Conservation (phyloP, 2,888 invertebrate species). For the Chironomus tentans region DNA sequence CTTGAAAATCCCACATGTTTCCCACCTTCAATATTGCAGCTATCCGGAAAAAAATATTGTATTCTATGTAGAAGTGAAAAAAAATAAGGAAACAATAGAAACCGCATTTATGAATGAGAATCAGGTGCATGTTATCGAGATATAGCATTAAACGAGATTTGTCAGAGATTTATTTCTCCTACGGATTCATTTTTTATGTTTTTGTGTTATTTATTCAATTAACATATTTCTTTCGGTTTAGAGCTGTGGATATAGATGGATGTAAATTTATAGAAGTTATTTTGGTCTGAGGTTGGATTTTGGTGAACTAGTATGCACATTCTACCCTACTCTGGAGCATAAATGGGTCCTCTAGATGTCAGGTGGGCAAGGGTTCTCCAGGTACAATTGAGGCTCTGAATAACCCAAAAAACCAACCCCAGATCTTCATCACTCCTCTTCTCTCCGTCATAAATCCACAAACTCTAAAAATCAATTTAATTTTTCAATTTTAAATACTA, state of each 20-base stretch:
- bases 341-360: too few species aligned
- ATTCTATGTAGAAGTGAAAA: neutral
- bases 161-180: slow-evolving; percentile 25
- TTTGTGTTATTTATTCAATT: slow-evolving; percentile 20
- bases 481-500: too few species aligned
- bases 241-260: neutral
- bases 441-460: neutral
- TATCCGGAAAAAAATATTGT: neutral
- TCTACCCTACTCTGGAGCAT: too few species aligned
- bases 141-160: slow-evolving; percentile 27
- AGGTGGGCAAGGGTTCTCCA: too few species aligned
- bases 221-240: slow-evolving; percentile 13
- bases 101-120: slow-evolving; percentile 18
- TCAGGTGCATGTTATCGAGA: slow-evolving; percentile 26
- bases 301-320: too few species aligned
- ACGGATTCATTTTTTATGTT: neutral
- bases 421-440: too few species aligned
- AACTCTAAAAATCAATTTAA: neutral
- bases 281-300: too few species aligned
- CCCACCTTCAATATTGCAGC: neutral
- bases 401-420: too few species aligned
- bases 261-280: too few species aligned
- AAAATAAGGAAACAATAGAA: neutral
- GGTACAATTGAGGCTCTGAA: too few species aligned
- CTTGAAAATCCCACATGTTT: slow-evolving; percentile 8